Evolutionary conservation across 2,888 invertebrate genomes (phyloP), one percentile per base, ranked within the genome.

Genomic region (Napeogenes inachia): DNA sequence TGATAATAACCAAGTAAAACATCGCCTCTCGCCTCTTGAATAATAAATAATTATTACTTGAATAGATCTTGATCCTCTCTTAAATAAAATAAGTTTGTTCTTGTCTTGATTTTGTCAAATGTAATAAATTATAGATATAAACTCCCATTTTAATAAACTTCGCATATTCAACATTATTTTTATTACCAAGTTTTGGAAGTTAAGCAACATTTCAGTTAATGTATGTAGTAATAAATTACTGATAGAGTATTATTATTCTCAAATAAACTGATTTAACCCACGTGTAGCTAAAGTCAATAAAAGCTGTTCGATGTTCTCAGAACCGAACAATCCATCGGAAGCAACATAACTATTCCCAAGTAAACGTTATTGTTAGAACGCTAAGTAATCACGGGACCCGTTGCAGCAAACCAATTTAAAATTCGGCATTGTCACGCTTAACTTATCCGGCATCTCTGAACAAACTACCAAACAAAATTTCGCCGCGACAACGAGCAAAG

Each of bases 391-490:
- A 61, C 65, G 62, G 62, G 62, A 47, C 59, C 57, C 62, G 46
- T 35, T 53, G 64, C 62, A 63, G 55, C 60, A 64, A 62, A 62
- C 67, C 67, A 70, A 71, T 72, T 72, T 71, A 68, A 71, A 72
- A 71, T 72, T 71, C 69, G 70, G 66, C 69, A 65, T 67, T 64
- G 71, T 70, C 68, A 68, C 68, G 66, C 62, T 68, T 62, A 70
- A 69, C 68, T 73, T 72, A 70, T 71, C 69, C 68, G 61, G 59
- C 61, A 71, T 70, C 70, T 72, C 64, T 67, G 67, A 70, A 70
- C 71, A 68, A 71, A 71, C 73, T 71, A 73, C 70, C 66, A 70
- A 73, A 73, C 73, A 70, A 73, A 72, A 73, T 70, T 73, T 62
- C 63, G 59, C 62, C 61, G 68, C 69, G 67, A 72, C 68, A 70